Evolutionary conservation across 2,113 vertebrate genomes (phyloP).

Genomic region (Echinops telfairi): DNA sequence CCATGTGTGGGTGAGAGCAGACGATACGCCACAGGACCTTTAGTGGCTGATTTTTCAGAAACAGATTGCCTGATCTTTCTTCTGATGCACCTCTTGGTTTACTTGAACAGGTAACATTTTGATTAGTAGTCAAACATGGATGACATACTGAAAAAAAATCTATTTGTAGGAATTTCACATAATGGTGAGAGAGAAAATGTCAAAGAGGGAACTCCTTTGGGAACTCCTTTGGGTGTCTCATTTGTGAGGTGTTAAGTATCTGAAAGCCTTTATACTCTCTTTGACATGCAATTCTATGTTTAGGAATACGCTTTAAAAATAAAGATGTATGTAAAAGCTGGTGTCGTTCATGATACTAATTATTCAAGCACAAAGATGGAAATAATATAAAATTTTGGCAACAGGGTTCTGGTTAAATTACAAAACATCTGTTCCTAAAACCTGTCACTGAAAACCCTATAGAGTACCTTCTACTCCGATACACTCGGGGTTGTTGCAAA

Average conservation of each 20-base stretch:
- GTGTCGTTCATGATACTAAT: neutral
- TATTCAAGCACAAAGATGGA: neutral
- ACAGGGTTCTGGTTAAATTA: neutral
- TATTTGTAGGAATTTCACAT: neutral
- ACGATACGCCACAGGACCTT: neutral
- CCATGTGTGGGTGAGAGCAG: neutral
- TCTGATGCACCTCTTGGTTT: neutral
- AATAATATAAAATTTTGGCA: slow-evolving; percentile 1
- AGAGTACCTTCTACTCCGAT: neutral
- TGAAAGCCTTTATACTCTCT: neutral
- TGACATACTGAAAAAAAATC: neutral
- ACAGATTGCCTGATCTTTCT: neutral
- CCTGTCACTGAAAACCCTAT: neutral
- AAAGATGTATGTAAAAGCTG: slow-evolving; percentile 15
- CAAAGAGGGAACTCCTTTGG: neutral
- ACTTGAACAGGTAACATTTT: neutral
- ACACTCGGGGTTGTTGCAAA: neutral
- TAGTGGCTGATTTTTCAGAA: neutral
- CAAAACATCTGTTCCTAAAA: neutral
- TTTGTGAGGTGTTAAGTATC: neutral
- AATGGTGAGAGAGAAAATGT: neutral
- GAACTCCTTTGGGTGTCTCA: neutral
- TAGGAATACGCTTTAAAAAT: neutral
- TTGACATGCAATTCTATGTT: slow-evolving; percentile 14
- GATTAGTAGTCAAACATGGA: neutral